Conservation (phyloP, 2,113 vertebrate species). For the Ctenodactylus gundi region DNA sequence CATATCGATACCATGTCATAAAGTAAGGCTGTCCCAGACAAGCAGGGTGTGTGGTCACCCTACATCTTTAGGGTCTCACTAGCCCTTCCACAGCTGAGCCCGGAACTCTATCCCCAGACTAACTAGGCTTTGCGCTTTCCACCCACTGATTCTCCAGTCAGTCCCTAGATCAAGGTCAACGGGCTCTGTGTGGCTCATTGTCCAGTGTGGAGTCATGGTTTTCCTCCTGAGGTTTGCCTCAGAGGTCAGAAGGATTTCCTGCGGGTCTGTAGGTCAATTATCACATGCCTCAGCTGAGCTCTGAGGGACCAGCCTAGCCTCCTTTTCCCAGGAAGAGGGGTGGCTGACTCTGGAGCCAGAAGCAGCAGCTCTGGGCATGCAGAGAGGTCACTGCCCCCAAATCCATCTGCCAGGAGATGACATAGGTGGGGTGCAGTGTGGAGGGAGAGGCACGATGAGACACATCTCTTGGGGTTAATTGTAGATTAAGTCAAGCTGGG, state of each 20-base stretch:
- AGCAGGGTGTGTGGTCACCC: neutral
- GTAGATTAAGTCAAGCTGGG: neutral
- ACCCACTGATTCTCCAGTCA: neutral
- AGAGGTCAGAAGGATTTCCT: constrained; percentile 55
- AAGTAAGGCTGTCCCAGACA: neutral
- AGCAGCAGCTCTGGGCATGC: accelerated
- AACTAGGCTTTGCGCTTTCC: neutral
- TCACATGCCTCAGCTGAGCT: neutral
- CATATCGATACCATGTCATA: accelerated
- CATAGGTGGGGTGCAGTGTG: neutral
- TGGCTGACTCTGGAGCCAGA: constrained; percentile 29
- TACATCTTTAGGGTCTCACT: neutral
- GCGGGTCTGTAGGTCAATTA: constrained; percentile 49
- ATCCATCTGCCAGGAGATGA: neutral
- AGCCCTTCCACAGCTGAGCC: neutral
- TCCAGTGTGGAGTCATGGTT: neutral
- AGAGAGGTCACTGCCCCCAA: neutral
- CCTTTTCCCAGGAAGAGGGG: neutral
- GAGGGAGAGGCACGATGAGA: neutral
- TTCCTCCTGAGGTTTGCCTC: neutral
- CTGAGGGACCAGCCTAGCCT: accelerated
- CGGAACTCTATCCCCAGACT: neutral
- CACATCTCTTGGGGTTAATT: neutral
- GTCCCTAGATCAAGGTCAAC: neutral
- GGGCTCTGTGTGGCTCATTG: neutral